Percentiles rank a stretch among this genome's conserved stretches.
These are phyloP conservation scores for Cerastoderma edule DNA, from an alignment of 2,888 invertebrate genomes.

Conservation along the genomic window DNA sequence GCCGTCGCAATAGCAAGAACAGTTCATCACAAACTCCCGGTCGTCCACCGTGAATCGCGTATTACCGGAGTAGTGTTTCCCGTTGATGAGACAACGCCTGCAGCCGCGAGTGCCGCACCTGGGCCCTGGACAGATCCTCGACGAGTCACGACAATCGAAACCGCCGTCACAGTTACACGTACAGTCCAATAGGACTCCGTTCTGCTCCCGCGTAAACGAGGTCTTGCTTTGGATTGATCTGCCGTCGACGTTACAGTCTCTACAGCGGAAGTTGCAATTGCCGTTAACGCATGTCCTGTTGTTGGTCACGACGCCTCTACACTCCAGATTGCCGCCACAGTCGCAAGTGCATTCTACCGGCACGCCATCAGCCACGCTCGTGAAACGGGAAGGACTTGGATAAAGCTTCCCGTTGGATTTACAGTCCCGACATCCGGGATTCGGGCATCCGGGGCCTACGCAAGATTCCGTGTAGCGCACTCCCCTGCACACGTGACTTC, in stretches of 20 bases:
- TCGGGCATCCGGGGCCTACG: slow-evolving; percentile 36
- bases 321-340: slow-evolving; percentile 49
- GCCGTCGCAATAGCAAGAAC: slow-evolving; percentile 77
- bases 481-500: slow-evolving; percentile 45
- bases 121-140: slow-evolving; percentile 60
- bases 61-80: slow-evolving; percentile 65
- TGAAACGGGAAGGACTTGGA: slow-evolving; percentile 49
- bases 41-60: slow-evolving; percentile 65
- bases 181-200: slow-evolving; percentile 60
- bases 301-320: slow-evolving; percentile 38
- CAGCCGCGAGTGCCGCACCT: slow-evolving; percentile 62
- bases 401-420: slow-evolving; percentile 41
- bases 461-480: slow-evolving; percentile 28
- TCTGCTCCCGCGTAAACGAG: slow-evolving; percentile 21
- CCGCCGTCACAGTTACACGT: slow-evolving; percentile 72
- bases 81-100: slow-evolving; percentile 64
- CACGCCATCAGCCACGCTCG: slow-evolving; percentile 49
- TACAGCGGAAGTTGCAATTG: slow-evolving; percentile 33
- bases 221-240: slow-evolving; percentile 30
- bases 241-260: slow-evolving; percentile 32
- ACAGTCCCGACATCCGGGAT: slow-evolving; percentile 43
- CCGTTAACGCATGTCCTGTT: slow-evolving; percentile 40
- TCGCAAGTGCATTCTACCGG: slow-evolving; percentile 46
- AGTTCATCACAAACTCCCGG: slow-evolving; percentile 66
- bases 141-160: slow-evolving; percentile 68